Conservation (phyloP, 2,888 invertebrate species). For the Eurois occulta region DNA sequence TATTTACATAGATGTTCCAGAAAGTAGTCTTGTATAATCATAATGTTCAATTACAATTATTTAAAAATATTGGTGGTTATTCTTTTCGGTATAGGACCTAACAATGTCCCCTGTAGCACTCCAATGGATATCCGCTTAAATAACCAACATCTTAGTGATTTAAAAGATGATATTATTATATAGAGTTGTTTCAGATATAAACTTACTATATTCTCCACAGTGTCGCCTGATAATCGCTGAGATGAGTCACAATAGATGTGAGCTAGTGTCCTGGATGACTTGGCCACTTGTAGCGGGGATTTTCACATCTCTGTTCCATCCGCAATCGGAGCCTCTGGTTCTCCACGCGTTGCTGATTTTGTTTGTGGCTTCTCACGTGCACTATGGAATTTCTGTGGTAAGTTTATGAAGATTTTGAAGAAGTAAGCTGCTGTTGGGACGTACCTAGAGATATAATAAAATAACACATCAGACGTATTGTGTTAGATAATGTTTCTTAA, state of each 20-base stretch:
- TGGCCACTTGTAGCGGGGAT: constrained; percentile 92
- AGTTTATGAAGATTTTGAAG: constrained; percentile 82
- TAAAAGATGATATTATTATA: too few species aligned
- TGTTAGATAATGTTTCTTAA: neutral
- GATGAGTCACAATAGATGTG: constrained; percentile 98
- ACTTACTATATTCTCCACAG: constrained; percentile 87
- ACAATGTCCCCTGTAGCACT: constrained; percentile 17
- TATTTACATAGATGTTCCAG: neutral
- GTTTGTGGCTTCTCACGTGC: constrained; percentile 94
- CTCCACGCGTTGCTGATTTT: constrained; percentile 93
- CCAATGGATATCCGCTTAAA: neutral
- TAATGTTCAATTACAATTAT: neutral
- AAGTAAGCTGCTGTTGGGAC: neutral
- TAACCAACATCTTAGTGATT: neutral
- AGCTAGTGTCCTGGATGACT: constrained; percentile 94
- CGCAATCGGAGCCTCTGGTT: constrained; percentile 92
- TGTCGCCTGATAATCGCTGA: constrained; percentile 98
- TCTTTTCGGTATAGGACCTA: constrained; percentile 14
- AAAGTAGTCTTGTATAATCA: neutral
- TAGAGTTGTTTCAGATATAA: neutral
- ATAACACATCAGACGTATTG: neutral
- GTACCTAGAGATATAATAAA: neutral
- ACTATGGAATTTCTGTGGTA: constrained; percentile 98
- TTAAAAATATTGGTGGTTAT: neutral
- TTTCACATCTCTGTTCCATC: constrained; percentile 85